These are phyloP conservation scores for Mactromeris polynyma DNA, from an alignment of 2,888 invertebrate genomes.

Conservation along the genomic window DNA sequence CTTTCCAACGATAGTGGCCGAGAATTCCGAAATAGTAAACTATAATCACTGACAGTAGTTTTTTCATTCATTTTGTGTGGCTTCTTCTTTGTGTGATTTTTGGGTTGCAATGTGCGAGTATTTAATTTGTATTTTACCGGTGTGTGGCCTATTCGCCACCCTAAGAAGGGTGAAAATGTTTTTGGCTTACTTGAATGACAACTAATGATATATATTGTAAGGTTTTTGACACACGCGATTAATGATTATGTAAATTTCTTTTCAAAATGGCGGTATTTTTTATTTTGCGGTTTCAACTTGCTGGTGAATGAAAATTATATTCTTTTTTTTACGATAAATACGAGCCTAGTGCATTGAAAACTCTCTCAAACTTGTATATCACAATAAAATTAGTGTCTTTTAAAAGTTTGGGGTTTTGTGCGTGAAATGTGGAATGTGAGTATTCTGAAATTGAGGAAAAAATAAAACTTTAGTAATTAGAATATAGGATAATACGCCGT, in stretches of 20 bases:
- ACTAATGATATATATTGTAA: constrained; percentile 10
- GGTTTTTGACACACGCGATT: background rate
- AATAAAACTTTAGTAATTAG: no score
- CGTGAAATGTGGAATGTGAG: no score
- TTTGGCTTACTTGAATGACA: background rate
- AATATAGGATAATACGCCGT: no score
- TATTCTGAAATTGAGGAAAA: no score
- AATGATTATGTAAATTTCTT: constrained; percentile 13
- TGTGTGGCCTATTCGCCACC: background rate
- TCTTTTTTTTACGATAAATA: background rate
- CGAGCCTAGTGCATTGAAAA: background rate
- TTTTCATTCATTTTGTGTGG: no score
- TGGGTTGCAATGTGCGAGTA: background rate
- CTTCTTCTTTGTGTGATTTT: background rate
- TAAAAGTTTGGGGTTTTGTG: no score
- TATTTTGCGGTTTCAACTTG: background rate
- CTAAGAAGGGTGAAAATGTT: background rate
- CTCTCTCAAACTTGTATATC: background rate
- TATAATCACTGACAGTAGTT: no score
- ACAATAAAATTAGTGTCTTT: no score
- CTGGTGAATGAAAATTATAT: background rate
- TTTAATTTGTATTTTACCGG: background rate
- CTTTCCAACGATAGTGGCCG: no score
- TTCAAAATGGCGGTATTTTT: background rate
- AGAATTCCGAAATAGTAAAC: no score